Evolutionary conservation across 2,113 vertebrate species (phyloP).

Genomic region (Myotis davidii): DNA sequence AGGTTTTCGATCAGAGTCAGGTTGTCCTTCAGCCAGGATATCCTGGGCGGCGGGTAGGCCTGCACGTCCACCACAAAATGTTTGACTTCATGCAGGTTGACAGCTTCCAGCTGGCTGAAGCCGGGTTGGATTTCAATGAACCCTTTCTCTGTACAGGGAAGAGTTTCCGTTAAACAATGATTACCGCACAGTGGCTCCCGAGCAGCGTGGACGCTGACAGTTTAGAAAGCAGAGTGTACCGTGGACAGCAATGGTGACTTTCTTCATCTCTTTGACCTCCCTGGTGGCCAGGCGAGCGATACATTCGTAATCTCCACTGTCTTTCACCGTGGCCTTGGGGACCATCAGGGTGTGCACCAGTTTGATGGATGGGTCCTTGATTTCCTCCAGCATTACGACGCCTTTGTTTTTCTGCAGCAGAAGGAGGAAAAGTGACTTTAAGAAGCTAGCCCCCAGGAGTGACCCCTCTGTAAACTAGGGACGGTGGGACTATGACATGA

Average conservation of each 20-base stretch:
- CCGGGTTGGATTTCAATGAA: conserved; percentile 90
- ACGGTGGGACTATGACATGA: rapidly evolving
- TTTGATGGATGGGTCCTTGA: conserved; percentile 85
- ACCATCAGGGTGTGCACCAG: conserved; percentile 93
- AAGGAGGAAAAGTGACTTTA: conserved; percentile 13
- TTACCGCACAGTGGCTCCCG: rapidly evolving
- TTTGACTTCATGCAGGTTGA: conserved; percentile 93
- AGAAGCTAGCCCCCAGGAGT: background rate
- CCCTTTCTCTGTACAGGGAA: conserved; percentile 88
- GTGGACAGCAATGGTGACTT: conserved; percentile 91
- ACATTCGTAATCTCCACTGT: conserved; percentile 95
- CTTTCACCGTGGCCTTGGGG: conserved; percentile 91
- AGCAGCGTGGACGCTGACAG: background rate
- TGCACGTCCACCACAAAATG: conserved; percentile 91
- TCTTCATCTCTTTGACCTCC: conserved; percentile 90
- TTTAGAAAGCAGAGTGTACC: conserved; percentile 84
- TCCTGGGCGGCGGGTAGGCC: conserved; percentile 90
- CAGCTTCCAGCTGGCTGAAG: conserved; percentile 88
- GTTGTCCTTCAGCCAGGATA: conserved; percentile 96
- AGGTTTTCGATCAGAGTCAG: conserved; percentile 90
- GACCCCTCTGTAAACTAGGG: background rate
- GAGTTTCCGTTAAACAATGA: conserved; percentile 51
- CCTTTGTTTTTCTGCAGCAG: conserved; percentile 85
- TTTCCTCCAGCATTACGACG: conserved; percentile 85
- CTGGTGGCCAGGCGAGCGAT: conserved; percentile 91